Base-by-base conservation (phyloP, 2,888 invertebrate species). In the Nomada lathburiana region DNA sequence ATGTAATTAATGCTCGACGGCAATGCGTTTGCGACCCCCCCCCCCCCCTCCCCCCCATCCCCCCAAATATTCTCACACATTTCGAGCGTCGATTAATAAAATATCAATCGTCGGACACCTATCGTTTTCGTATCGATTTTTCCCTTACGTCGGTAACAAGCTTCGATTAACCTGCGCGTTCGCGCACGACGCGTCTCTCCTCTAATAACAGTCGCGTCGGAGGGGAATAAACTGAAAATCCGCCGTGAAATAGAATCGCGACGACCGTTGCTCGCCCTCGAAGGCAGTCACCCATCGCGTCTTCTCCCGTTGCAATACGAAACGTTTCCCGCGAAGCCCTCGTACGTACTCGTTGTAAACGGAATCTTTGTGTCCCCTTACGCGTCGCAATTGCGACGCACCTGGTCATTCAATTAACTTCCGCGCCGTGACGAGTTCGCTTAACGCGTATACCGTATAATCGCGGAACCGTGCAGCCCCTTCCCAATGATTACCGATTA, bases 381-480 rank as follows among this genome's bases (percentile, higher is more conserved):
- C 67, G 55, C 23, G 62, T 62, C 42, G 65, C 55, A 53, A 26
- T 79, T 72, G 52, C 57, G 42, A 79, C 29, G 80, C 52, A 23
- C 63, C 52, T 29, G 47, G 44, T 23, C 42, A 16, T 71, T 67
- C 55, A 82, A 82, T 82, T 82, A 77, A 75, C 80, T 13, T 63
- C 29, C 50, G 20, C 42, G 55, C n/a, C 26, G 50, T 29, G 13
- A 16, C 63, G 36, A 7, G 65, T 63, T 75, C 55, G 71, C 68
- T 68, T 64, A 76, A 83, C 73, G 55, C 68, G 52, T 57, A 50
- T 67, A 57, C 74, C 64, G 70, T 63, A 62, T 78, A 84, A 84
- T 80, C 78, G 70, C 77, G 67, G 44, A 53, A 55, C 76, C 60
- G 42, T 59, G 67, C 53, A 73, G 62, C n/a, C 60, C 26, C 62